Conservation (phyloP, 2,797 vertebrate genomes). For the Esox lucius region DNA sequence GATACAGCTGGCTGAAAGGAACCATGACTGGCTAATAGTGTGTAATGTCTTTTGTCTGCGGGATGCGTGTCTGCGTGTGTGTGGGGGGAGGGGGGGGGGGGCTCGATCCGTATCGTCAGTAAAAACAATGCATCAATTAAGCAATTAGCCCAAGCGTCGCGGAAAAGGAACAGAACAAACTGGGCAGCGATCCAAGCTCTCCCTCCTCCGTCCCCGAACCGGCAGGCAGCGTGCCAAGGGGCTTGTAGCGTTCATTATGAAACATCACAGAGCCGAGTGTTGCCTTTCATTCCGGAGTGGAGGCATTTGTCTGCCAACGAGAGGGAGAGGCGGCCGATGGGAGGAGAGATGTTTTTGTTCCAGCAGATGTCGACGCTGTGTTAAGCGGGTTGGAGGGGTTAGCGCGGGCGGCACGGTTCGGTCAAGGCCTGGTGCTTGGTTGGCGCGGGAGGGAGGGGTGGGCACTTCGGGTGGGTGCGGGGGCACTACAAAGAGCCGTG, state of each 20-base stretch:
- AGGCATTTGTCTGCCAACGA: slow-evolving; percentile 78
- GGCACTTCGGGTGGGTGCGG: background rate
- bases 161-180: slow-evolving; percentile 68
- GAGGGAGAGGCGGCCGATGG: background rate
- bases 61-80: background rate
- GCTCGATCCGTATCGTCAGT: slow-evolving; percentile 75
- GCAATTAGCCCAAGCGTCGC: slow-evolving; percentile 75
- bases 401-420: slow-evolving; percentile 70
- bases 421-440: slow-evolving; percentile 61
- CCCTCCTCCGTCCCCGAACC: slow-evolving; percentile 57
- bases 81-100: slow-evolving; percentile 14
- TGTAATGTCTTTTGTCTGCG: slow-evolving; percentile 82
- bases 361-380: slow-evolving; percentile 75
- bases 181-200: slow-evolving; percentile 83
- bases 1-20: slow-evolving; percentile 73
- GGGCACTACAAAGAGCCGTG: slow-evolving; percentile 39
- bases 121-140: slow-evolving; percentile 87
- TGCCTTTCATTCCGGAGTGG: slow-evolving; percentile 77
- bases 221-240: slow-evolving; percentile 75
- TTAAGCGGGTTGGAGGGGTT: slow-evolving; percentile 56
- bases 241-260: slow-evolving; percentile 82
- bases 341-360: slow-evolving; percentile 72
- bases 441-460: slow-evolving; percentile 12
- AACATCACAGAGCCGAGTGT: slow-evolving; percentile 70
- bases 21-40: slow-evolving; percentile 76